A percentile compares a stretch with the other conserved stretches of the same genome.
These are phyloP conservation scores for Euwallacea similis DNA, from an alignment of 1,140 invertebrate species.

Conservation along the genomic window DNA sequence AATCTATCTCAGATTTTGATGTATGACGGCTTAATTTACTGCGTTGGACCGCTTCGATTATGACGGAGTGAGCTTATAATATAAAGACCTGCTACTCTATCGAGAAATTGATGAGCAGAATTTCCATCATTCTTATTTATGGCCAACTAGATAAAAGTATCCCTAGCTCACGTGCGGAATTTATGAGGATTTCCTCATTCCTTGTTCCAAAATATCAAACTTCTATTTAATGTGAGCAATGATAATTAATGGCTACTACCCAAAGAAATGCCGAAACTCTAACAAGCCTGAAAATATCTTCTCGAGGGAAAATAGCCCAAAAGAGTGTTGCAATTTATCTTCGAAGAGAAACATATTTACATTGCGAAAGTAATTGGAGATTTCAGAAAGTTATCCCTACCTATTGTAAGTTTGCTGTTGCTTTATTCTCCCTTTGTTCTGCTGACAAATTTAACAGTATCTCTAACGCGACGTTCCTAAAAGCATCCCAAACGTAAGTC, in stretches of 20 bases:
- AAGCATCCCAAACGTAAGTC: slow-evolving; percentile 35
- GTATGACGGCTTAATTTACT: slow-evolving; percentile 21
- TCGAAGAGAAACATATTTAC: slow-evolving; percentile 24
- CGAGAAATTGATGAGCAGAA: slow-evolving; percentile 4
- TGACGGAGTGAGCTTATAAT: neutral
- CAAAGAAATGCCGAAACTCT: no score
- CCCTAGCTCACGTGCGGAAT: neutral
- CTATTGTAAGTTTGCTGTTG: slow-evolving; percentile 32
- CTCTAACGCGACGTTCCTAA: slow-evolving; percentile 37
- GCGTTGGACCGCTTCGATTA: neutral
- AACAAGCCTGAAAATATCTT: neutral
- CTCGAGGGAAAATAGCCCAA: slow-evolving; percentile 2
- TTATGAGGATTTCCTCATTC: neutral
- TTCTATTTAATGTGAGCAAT: no score
- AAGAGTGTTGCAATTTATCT: slow-evolving; percentile 1
- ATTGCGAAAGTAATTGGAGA: slow-evolving; percentile 28
- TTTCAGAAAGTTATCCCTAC: slow-evolving; percentile 31
- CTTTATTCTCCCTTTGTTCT: slow-evolving; percentile 36
- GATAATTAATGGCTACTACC: no score
- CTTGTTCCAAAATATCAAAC: no score
- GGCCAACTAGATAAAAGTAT: neutral
- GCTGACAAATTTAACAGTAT: slow-evolving; percentile 38
- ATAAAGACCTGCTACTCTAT: neutral
- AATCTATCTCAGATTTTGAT: slow-evolving; percentile 27
- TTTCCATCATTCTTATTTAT: slow-evolving; percentile 8